These are phyloP conservation scores for Saccostrea cuccullata DNA, from an alignment of 1,140 invertebrate genomes.

Conservation along the genomic window DNA sequence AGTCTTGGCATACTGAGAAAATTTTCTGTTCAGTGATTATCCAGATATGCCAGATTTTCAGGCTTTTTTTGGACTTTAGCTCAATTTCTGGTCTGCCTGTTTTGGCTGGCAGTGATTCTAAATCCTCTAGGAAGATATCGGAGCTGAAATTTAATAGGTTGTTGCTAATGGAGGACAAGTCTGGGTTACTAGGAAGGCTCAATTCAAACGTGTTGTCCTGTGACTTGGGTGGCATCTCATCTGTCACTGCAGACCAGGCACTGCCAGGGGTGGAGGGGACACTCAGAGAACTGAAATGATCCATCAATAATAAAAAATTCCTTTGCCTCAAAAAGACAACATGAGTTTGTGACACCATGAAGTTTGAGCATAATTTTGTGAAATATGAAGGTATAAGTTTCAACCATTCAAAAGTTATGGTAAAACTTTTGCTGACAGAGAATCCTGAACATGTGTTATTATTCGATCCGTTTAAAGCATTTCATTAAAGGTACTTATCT, in stretches of 20 bases:
- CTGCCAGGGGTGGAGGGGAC: slow-evolving; percentile 5
- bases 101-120: slow-evolving; percentile 21
- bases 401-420: too few relatives aligned
- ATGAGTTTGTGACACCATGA: too few relatives aligned
- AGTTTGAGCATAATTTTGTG: too few relatives aligned
- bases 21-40: slow-evolving; percentile 17
- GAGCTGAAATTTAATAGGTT: background rate
- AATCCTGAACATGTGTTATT: too few relatives aligned
- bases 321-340: too few relatives aligned
- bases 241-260: slow-evolving; percentile 18
- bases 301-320: too few relatives aligned
- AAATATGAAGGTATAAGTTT: too few relatives aligned
- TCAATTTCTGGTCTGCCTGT: slow-evolving; percentile 2
- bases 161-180: background rate
- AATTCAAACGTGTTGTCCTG: background rate
- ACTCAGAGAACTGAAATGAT: background rate
- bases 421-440: too few relatives aligned
- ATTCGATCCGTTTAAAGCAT: too few relatives aligned
- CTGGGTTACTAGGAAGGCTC: background rate
- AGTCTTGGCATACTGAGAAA: slow-evolving; percentile 33
- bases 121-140: slow-evolving; percentile 12
- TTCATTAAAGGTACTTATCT: too few relatives aligned
- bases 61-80: background rate
- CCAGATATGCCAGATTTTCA: slow-evolving; percentile 1
- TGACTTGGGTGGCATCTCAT: background rate